A percentile compares a stretch with the other conserved stretches of the same genome.
Conservation (phyloP, 2,888 invertebrate species). For the Keiferia lycopersicella region DNA sequence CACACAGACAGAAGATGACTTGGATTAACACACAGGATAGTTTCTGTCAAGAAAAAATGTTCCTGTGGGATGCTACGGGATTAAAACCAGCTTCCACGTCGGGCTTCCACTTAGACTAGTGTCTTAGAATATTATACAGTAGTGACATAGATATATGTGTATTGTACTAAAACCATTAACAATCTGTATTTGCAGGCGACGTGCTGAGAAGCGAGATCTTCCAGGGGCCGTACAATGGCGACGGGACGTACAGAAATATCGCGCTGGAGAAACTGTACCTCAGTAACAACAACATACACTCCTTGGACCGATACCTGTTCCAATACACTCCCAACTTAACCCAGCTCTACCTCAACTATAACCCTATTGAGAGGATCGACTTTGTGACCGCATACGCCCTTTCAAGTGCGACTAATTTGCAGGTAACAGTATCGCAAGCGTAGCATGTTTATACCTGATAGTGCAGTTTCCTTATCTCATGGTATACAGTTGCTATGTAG, state of each 20-base stretch:
- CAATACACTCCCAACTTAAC: slow-evolving; percentile 83
- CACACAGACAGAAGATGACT: no score
- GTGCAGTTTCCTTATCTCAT: neutral
- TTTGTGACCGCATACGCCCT: slow-evolving; percentile 81
- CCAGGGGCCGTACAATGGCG: slow-evolving; percentile 82
- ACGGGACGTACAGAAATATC: slow-evolving; percentile 80
- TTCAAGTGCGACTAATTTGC: slow-evolving; percentile 74
- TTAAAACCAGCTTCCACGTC: no score
- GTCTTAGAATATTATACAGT: neutral
- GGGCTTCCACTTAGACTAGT: no score
- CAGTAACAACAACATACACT: slow-evolving; percentile 83
- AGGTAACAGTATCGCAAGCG: slow-evolving; percentile 59
- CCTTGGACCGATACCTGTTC: slow-evolving; percentile 82
- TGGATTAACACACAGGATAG: no score
- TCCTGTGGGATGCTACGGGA: no score
- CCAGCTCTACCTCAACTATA: slow-evolving; percentile 82
- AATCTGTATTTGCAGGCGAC: slow-evolving; percentile 72
- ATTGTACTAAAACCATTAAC: slow-evolving; percentile 2
- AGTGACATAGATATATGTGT: neutral
- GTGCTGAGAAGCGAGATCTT: slow-evolving; percentile 84
- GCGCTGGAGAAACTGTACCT: slow-evolving; percentile 82
- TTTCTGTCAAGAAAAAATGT: no score
- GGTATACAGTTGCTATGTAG: neutral
- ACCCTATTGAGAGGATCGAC: slow-evolving; percentile 83
- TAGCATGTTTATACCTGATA: neutral